Conservation (phyloP, 2,113 vertebrate genomes). For the Phalacrocorax carbo region DNA sequence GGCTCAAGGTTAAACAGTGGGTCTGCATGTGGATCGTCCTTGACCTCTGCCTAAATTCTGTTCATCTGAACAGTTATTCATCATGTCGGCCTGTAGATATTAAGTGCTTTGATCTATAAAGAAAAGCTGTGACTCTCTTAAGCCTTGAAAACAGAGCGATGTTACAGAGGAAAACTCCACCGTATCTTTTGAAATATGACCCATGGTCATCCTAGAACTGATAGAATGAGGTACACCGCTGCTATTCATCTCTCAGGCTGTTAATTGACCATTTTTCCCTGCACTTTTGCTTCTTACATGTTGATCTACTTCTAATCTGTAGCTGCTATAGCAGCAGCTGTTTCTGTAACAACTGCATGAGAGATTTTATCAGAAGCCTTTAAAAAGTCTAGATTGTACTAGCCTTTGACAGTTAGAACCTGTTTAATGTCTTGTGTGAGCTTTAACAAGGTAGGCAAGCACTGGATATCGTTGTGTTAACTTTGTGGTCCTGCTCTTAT, state of each 20-base stretch:
- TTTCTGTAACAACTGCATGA: not conserved
- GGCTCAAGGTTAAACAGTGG: not conserved
- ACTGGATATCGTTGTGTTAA: not conserved
- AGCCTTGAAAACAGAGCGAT: not conserved
- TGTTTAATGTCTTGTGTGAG: not conserved
- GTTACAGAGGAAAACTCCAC: not conserved
- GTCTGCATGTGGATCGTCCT: not conserved
- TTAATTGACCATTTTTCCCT: not conserved
- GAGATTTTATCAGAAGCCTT: not conserved
- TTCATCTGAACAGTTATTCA: not conserved
- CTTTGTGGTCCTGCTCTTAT: not conserved
- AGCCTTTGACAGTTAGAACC: not conserved
- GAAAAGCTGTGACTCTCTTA: not conserved
- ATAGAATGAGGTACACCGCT: not conserved
- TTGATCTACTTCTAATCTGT: not conserved
- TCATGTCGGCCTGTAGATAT: not conserved
- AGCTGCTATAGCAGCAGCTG: not conserved
- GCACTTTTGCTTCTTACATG: not conserved
- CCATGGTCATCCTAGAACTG: not conserved
- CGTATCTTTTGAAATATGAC: not conserved
- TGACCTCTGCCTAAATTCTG: not conserved
- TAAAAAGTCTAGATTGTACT: not conserved
- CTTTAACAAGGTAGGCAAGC: not conserved
- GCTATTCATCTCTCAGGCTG: not conserved
- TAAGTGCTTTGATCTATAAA: not conserved